These are phyloP conservation scores for Acipenser transmontanus DNA, from an alignment of 2,797 vertebrate genomes.

Conservation along the genomic window DNA sequence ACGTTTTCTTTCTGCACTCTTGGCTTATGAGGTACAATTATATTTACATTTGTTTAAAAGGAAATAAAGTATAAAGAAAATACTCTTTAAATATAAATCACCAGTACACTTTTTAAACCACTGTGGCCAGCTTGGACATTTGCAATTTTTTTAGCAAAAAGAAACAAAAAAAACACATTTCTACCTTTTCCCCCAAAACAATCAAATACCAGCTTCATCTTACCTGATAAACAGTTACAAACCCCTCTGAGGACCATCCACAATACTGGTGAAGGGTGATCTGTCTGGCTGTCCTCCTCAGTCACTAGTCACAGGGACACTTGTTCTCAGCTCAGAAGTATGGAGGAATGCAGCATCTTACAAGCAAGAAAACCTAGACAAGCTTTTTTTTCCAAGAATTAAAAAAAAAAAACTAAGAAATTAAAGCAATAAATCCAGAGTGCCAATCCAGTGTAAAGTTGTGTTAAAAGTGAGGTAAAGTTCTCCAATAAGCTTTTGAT, in stretches of 20 bases:
- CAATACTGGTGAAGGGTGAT: not conserved
- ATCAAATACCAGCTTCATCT: conserved; percentile 17
- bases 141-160: no score
- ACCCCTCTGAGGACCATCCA: conserved; percentile 26
- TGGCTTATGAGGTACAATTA: no score
- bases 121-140: no score
- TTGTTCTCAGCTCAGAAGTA: conserved; percentile 35
- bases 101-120: no score
- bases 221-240: conserved; percentile 46
- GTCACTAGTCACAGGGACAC: not conserved
- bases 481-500: conserved; percentile 43
- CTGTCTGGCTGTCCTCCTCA: conserved; percentile 17
- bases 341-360: conserved; percentile 33
- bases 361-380: conserved; percentile 19
- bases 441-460: conserved; percentile 49
- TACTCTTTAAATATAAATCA: no score
- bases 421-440: conserved; percentile 42
- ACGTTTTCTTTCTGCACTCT: no score
- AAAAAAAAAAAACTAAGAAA: conserved; percentile 23
- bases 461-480: conserved; percentile 49
- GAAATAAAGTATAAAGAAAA: no score
- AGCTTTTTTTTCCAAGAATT: conserved; percentile 1
- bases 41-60: no score
- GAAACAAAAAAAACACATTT: no score
- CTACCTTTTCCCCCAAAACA: no score